Evolutionary conservation across 2,113 vertebrate genomes (phyloP), one percentile per base, ranked within the genome.

Genomic region (Balaeniceps rex): DNA sequence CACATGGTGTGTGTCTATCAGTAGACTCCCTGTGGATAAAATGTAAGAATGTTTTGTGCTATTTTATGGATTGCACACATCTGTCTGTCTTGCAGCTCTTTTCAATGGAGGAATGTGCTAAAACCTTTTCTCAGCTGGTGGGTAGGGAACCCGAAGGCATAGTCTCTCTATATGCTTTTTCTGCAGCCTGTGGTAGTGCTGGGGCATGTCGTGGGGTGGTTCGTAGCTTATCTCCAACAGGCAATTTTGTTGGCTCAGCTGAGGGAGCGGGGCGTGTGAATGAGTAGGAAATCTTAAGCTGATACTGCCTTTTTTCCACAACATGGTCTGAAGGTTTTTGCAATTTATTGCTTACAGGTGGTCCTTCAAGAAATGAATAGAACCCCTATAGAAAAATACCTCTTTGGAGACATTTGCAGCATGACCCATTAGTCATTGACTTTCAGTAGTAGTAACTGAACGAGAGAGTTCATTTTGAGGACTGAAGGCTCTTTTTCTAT

Each of bases 121-220:
- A 82, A 79, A 40, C 44, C 9, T 38, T 75, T 81, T 57, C 36
- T 65, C 5, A 19, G n/a, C 2, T 65, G 25, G 13, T 60, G 26
- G 38, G 12, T 18, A 55, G 29, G 44, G 42, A 88, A 76, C 47
- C 34, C 1, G 4, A 80, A 72, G 54, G 24, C 19, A 29, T 52
- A 42, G 19, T 46, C 25, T 64, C n/a, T 55, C 18, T 12, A 3
- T 28, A 7, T 34, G 11, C 14, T 78, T 78, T 94, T 76, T 22
- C 52, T 88, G 26, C 40, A 55, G 47, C n/a, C 26, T 38, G 7
- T 34, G 46, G 36, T 63, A 78, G 65, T 4, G 2, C 26, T 57
- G 44, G 14, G 34, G 29, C 36, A 33, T 46, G 33, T 60, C 0
- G 0, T 42, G 38, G 11, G 55, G 19, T 82, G 36, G 26, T 69